Evolutionary conservation across 2,888 invertebrate genomes (phyloP).

Genomic region (Rosalia funebris): DNA sequence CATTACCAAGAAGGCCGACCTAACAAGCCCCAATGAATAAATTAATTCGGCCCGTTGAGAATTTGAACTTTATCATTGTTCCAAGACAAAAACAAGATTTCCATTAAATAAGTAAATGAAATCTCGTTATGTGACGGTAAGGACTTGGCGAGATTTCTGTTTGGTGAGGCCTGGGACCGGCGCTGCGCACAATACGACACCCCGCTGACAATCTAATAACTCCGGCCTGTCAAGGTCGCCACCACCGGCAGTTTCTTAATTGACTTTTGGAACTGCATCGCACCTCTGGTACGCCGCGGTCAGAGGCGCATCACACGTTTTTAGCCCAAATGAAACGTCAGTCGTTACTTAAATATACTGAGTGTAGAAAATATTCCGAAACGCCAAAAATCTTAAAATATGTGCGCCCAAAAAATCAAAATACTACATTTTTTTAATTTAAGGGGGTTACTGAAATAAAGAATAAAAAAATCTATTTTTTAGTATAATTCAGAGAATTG

Average conservation of each 20-base stretch:
- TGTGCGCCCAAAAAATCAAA: too few relatives aligned
- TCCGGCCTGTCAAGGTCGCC: slow-evolving; percentile 47
- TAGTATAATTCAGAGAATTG: too few relatives aligned
- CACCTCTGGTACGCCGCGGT: slow-evolving; percentile 40
- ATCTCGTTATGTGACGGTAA: slow-evolving; percentile 28
- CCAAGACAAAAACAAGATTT: slow-evolving; percentile 12
- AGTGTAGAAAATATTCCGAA: too few relatives aligned
- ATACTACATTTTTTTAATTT: too few relatives aligned
- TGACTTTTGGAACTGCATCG: slow-evolving; percentile 51
- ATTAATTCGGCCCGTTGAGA: slow-evolving; percentile 5
- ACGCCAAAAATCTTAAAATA: too few relatives aligned
- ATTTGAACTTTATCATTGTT: slow-evolving; percentile 11
- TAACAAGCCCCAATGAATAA: slow-evolving; percentile 1
- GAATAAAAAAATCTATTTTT: too few relatives aligned
- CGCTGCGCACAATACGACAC: slow-evolving; percentile 41
- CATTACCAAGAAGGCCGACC: neutral
- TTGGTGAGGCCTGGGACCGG: slow-evolving; percentile 16
- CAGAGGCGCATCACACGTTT: slow-evolving; percentile 9
- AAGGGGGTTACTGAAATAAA: too few relatives aligned
- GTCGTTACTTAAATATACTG: too few relatives aligned
- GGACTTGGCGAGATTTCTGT: slow-evolving; percentile 14
- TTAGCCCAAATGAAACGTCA: slow-evolving; percentile 15
- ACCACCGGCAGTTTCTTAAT: slow-evolving; percentile 49
- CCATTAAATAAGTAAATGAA: slow-evolving; percentile 20
- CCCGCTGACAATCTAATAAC: slow-evolving; percentile 56